Percentiles rank a stretch among this genome's conserved stretches.
These are phyloP conservation scores for Criorhina ranunculi DNA, from an alignment of 2,888 invertebrate species.

Conservation along the genomic window DNA sequence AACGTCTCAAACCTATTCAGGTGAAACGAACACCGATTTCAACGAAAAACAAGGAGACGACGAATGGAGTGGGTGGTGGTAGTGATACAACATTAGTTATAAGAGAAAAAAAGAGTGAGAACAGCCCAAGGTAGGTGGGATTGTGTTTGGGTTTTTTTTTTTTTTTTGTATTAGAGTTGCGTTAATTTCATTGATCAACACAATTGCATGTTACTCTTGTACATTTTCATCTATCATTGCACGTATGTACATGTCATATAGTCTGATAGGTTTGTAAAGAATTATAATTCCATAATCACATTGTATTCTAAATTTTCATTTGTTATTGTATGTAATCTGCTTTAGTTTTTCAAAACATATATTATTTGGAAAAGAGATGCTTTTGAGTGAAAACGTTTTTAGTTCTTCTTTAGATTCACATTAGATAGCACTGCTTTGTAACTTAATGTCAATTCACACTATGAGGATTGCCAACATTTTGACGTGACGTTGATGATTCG, in stretches of 20 bases:
- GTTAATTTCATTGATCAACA: conserved; percentile 9
- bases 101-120: conserved; percentile 83
- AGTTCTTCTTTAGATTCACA: too few species aligned
- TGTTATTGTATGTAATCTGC: neutral
- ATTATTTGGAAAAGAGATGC: too few species aligned
- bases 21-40: conserved; percentile 80
- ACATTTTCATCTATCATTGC: conserved; percentile 25
- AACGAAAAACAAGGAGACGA: conserved; percentile 69
- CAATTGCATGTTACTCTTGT: conserved; percentile 33
- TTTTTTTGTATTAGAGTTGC: conserved; percentile 26
- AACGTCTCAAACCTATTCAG: conserved; percentile 82
- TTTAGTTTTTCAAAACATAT: neutral
- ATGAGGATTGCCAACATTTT: too few species aligned
- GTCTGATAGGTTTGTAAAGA: conserved; percentile 29
- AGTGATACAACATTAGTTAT: conserved; percentile 82
- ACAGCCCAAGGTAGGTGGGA: conserved; percentile 83
- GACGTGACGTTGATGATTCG: too few species aligned
- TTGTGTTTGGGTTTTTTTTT: conserved; percentile 22
- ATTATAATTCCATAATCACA: conserved; percentile 1
- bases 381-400: neutral
- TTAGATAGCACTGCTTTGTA: too few species aligned
- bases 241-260: conserved; percentile 6
- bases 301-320: neutral
- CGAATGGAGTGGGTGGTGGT: conserved; percentile 77
- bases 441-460: too few species aligned